These are phyloP conservation scores for Xylophagus ater DNA, from an alignment of 2,888 invertebrate genomes.

Conservation along the genomic window DNA sequence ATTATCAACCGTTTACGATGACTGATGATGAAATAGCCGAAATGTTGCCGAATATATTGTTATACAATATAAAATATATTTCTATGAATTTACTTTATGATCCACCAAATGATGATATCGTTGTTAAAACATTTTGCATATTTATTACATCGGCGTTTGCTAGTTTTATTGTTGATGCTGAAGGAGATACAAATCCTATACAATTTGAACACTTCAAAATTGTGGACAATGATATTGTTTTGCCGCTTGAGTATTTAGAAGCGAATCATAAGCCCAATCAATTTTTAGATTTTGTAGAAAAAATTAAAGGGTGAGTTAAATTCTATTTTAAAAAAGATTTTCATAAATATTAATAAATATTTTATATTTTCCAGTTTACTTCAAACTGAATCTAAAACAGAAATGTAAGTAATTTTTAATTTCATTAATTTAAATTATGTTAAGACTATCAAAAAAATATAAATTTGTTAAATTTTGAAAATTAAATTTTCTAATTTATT, in stretches of 20 bases:
- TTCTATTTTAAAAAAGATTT: not conserved
- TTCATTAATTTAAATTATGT: too few relatives aligned
- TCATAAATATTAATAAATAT: not conserved
- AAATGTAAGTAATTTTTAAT: too few relatives aligned
- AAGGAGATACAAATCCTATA: slow-evolving; percentile 22
- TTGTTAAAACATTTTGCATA: slow-evolving; percentile 36
- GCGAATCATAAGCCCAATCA: slow-evolving; percentile 33
- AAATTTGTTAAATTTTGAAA: too few relatives aligned
- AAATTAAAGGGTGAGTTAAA: slow-evolving; percentile 20
- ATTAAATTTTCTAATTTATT: too few relatives aligned
- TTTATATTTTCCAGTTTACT: too few relatives aligned
- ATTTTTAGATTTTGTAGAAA: slow-evolving; percentile 33
- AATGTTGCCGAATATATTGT: slow-evolving; percentile 33
- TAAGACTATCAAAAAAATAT: too few relatives aligned
- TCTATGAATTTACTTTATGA: slow-evolving; percentile 29
- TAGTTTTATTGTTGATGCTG: slow-evolving; percentile 30
- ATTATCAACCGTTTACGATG: slow-evolving; percentile 35
- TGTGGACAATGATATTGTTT: slow-evolving; percentile 29
- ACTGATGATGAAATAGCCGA: slow-evolving; percentile 32
- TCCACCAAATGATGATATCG: slow-evolving; percentile 28
- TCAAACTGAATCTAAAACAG: too few relatives aligned
- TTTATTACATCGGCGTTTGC: slow-evolving; percentile 36
- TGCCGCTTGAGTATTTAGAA: slow-evolving; percentile 27
- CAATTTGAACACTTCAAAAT: slow-evolving; percentile 30
- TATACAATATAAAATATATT: slow-evolving; percentile 33